phyloP scores from a whole-genome alignment of 2,888 invertebrate genomes.

The Bursaphelenchus okinawaensis region DNA sequence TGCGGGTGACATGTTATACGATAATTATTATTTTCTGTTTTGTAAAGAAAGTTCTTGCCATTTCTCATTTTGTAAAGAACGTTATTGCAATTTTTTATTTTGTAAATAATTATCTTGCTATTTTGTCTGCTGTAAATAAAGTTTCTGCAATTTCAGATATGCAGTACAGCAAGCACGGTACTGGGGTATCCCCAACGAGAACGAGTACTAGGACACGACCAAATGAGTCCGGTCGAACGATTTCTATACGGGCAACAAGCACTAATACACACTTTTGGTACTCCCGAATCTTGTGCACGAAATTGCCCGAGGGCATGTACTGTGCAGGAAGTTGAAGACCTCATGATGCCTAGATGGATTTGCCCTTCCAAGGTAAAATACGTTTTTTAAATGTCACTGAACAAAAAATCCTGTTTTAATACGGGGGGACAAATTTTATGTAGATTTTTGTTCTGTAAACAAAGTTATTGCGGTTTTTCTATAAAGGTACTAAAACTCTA shows the following conservation, averaged over 20 bases:
- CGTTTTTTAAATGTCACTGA: no score
- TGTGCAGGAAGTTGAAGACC: constrained; percentile 17
- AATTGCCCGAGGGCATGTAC: constrained; percentile 20
- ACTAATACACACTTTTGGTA: constrained; percentile 15
- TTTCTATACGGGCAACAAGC: background rate
- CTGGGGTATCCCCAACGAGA: background rate
- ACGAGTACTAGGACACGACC: background rate
- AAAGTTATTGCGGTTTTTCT: no score
- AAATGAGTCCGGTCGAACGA: background rate
- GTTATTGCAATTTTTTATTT: background rate
- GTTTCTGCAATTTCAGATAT: background rate
- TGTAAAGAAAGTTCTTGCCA: no score
- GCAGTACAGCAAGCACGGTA: background rate
- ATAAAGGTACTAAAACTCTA: no score
- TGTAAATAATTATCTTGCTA: background rate
- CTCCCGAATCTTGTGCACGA: constrained; percentile 11
- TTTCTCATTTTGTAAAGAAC: no score
- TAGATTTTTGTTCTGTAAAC: no score
- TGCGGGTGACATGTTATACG: no score
- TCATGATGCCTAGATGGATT: constrained; percentile 27
- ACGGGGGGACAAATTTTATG: no score
- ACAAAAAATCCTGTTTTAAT: no score
- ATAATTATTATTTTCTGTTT: no score
- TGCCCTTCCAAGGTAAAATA: constrained; percentile 15
- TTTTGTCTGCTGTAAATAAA: background rate